Evolutionary conservation across 2,113 vertebrate species (phyloP), one percentile per base, ranked within the genome.

Genomic region (Pseudopodoces humilis): DNA sequence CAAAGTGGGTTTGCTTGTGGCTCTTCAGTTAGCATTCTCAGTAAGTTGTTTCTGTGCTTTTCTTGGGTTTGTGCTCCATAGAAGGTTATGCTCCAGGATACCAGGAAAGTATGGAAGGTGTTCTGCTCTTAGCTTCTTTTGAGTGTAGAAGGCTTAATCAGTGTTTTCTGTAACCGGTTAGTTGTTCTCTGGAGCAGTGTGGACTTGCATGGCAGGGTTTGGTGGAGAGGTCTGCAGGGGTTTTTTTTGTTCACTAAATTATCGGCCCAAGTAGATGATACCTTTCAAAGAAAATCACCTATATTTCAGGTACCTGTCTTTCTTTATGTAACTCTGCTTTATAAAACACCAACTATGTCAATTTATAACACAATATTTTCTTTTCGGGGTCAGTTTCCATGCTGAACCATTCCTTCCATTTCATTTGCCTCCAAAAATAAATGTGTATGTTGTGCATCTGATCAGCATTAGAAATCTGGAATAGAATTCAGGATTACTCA

Each of bases 51-150:
- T 74, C 8, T 53, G 0, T 25, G 52, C 16, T 35, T 87, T 75
- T 74, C 52, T 74, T 1, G 0, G 15, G 19, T 52, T n/a, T 0
- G 0, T 64, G 43, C 37, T 56, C 30, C 17, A 2, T 15, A 19
- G 39, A 59, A 46, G 13, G 41, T 75, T 6, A 0, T 56, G 30
- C 44, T 83, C 17, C 1, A 4, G 8, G 47, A 20, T 24, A n/a
- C 19, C 13, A 41, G 35, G 30, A 52, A 46, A 22, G 5, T 44
- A 31, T 22, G 41, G 52, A 50, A 77, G 27, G 25, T 1, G 0
- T 65, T 91, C 56, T 75, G 30, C 14, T 59, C 13, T 64, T 24
- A 8, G 11, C 15, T 21, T 49, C 39, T 78, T 53, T 28, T 27
- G 12, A 63, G 11, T 44, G 17, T 69, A 13, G 53, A 37, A 74